Evolutionary conservation across 2,888 invertebrate genomes (phyloP).

Genomic region (Cryptus armator): DNA sequence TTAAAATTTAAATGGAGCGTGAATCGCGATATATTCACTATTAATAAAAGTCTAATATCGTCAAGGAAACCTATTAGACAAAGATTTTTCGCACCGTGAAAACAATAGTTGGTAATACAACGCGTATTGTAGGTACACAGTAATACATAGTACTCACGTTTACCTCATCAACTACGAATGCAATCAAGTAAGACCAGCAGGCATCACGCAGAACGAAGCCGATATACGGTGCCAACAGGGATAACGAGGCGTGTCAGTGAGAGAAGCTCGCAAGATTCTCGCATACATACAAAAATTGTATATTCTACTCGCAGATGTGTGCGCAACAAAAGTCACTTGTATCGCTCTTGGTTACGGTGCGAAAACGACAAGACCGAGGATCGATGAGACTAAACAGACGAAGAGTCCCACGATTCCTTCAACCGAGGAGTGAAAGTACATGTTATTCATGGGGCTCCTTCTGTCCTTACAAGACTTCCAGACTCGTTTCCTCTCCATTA

Average conservation of each 20-base stretch:
- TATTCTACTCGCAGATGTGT: neutral
- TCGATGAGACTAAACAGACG: conserved; percentile 58
- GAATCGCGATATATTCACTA: neutral
- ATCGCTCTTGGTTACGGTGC: neutral
- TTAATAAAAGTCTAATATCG: neutral
- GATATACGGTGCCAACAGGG: conserved; percentile 31
- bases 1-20: conserved; percentile 45
- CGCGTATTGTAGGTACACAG: neutral
- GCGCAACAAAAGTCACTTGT: conserved; percentile 30
- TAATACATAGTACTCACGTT: neutral
- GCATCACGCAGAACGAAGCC: conserved; percentile 2
- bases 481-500: conserved; percentile 27
- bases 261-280: neutral
- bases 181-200: conserved; percentile 24
- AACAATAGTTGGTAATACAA: neutral
- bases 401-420: conserved; percentile 61
- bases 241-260: conserved; percentile 26
- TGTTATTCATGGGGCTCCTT: conserved; percentile 51
- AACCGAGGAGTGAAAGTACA: conserved; percentile 62
- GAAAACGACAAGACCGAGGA: conserved; percentile 37
- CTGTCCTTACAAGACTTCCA: conserved; percentile 17
- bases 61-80: neutral
- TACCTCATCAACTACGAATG: neutral
- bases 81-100: neutral
- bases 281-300: neutral